Evolutionary conservation across 92 coral and sea anemone genomes (phyloP).

Genomic region (Siderastrea radians): DNA sequence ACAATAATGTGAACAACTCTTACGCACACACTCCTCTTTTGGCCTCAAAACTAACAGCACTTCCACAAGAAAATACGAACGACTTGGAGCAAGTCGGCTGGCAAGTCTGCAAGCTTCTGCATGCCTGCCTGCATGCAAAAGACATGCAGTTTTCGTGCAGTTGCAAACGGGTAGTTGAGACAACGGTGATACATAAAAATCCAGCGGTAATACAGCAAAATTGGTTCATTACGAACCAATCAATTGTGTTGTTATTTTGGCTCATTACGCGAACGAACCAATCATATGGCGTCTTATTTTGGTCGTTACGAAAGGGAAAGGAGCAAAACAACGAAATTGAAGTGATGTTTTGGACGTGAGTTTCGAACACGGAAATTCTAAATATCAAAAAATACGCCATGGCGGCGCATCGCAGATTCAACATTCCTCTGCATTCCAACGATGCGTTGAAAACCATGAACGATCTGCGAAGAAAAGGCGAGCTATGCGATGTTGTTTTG

Average conservation of each 20-base stretch:
- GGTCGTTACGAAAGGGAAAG: constrained; percentile 36
- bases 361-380: background rate
- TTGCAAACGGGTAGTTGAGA: background rate
- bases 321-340: constrained; percentile 35
- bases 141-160: background rate
- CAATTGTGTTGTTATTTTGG: constrained; percentile 50
- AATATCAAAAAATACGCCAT: constrained; percentile 46
- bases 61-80: too few species aligned
- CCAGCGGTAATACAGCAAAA: constrained; percentile 17
- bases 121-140: too few species aligned
- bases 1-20: too few species aligned
- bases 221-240: constrained; percentile 43
- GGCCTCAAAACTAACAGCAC: too few species aligned
- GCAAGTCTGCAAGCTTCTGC: too few species aligned
- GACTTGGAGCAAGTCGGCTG: too few species aligned
- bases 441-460: constrained; percentile 96
- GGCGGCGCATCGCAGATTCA: constrained; percentile 91
- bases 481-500: constrained; percentile 93
- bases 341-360: constrained; percentile 36
- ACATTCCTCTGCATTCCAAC: constrained; percentile 94
- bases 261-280: constrained; percentile 52
- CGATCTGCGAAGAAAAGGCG: constrained; percentile 91
- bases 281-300: constrained; percentile 52
- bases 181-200: background rate
- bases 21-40: too few species aligned